Conservation (phyloP, 2,113 vertebrate genomes). For the Myotis lucifugus region DNA sequence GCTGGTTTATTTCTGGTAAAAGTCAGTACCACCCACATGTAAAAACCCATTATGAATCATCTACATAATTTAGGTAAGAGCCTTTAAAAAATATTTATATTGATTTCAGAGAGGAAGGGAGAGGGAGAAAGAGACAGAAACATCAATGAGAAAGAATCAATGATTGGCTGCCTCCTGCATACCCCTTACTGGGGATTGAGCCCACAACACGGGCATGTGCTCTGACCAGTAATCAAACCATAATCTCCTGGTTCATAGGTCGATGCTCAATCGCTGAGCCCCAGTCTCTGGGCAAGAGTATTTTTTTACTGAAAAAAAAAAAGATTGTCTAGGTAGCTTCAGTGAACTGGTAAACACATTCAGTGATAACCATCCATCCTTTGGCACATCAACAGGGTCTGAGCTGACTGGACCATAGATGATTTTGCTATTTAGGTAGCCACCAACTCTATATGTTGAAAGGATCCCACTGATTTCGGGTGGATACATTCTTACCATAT, state of each 20-base stretch:
- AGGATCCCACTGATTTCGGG: not conserved
- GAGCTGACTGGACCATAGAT: not conserved
- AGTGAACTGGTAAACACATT: not conserved
- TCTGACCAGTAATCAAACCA: too few species aligned
- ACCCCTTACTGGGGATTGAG: too few species aligned
- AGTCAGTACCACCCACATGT: slow-evolving; percentile 24
- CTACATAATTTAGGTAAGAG: slow-evolving; percentile 39
- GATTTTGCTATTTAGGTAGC: not conserved
- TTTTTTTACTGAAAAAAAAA: not conserved
- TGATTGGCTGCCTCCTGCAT: too few species aligned
- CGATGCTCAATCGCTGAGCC: too few species aligned
- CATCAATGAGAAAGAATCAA: too few species aligned
- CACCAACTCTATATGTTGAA: not conserved
- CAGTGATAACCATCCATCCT: not conserved
- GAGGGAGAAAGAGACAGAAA: too few species aligned
- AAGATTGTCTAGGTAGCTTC: not conserved
- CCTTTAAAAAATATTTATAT: too few species aligned
- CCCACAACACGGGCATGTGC: too few species aligned
- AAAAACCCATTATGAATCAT: slow-evolving; percentile 49
- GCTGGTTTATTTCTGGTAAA: slow-evolving; percentile 59
- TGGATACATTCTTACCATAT: not conserved
- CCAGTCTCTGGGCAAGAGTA: not conserved
- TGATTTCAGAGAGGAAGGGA: too few species aligned
- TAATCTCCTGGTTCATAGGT: too few species aligned
- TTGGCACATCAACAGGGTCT: not conserved